Percentiles rank a stretch among this genome's conserved stretches.
Conservation (phyloP, 2,797 vertebrate genomes). For the Jordanella pulchra region DNA sequence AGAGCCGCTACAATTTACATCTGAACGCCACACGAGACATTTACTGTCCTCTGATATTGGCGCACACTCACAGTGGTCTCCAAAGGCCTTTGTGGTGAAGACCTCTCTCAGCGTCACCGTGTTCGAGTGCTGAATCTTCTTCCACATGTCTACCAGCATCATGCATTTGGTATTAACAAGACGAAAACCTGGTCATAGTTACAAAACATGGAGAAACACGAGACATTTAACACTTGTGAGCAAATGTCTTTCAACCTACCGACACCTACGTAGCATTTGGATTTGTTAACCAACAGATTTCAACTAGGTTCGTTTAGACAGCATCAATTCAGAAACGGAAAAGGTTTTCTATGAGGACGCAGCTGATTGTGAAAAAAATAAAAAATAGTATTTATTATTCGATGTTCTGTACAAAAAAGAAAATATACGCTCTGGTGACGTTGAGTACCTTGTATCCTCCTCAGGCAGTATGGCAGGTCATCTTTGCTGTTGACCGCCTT, state of each 20-base stretch:
- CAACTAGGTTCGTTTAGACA: neutral
- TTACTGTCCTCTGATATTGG: neutral
- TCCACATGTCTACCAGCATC: constrained; percentile 99
- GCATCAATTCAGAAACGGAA: too few species aligned
- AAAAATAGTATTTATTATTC: too few species aligned
- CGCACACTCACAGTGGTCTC: constrained; percentile 92
- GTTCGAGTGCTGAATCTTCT: constrained; percentile 99
- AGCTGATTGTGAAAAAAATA: too few species aligned
- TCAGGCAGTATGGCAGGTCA: constrained; percentile 97
- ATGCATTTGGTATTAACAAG: constrained; percentile 99
- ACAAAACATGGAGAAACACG: neutral
- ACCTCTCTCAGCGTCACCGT: constrained; percentile 97
- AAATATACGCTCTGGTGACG: neutral
- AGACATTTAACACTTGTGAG: neutral
- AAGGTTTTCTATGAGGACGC: too few species aligned
- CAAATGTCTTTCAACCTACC: neutral
- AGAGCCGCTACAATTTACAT: neutral
- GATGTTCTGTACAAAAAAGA: neutral
- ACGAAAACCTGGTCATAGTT: constrained; percentile 86
- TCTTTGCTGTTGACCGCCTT: constrained; percentile 99
- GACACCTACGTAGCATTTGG: neutral
- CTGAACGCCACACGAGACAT: neutral
- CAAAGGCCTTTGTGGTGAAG: constrained; percentile 99
- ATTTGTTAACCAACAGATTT: neutral
- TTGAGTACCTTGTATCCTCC: constrained; percentile 94